Base-by-base conservation (phyloP, 2,797 vertebrate species). In the Cuculus canorus region DNA sequence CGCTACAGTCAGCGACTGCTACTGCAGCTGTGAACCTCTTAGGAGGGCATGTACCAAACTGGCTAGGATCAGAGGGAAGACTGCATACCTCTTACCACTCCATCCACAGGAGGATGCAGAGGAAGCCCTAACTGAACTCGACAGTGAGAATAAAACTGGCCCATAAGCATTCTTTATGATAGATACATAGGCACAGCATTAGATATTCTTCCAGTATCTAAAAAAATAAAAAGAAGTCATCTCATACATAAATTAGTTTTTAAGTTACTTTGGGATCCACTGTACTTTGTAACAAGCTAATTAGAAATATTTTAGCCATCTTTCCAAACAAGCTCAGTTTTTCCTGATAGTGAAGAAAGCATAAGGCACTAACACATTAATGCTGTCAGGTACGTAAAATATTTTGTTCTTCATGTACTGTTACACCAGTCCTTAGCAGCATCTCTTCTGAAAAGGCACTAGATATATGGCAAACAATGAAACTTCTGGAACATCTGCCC, bases 301-400 rank as follows among this genome's bases (percentile, higher is more conserved):
- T 50, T 60, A 85, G 65, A 83, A 93, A 83, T 22, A 77, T 69
- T 90, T 72, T 28, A 43, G 19, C 45, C 56, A 63, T 17, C 81
- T 50, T 82, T 73, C 63, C 68, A 82, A 72, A 54, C 52, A 92
- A 90, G 88, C 48, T 87, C 72, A 61, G 76, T 16, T 88, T 81
- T 90, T 71, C 63, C 84, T 88, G 52, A 64, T 11, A 72, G 33
- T 4, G 33, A 94, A 52, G 83, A 64, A 79, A 78, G 89, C 17
- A 53, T 61, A 97, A 98, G 98, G 98, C 98, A 97, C 98, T 94
- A 85, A 89, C 72, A 88, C 27, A 50, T 64, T 63, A 76, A 82
- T 54, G 92, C 56, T 92, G 96, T 88, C 92, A 96, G 96, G 91
- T 97, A 94, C 65, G 81, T 93, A 39, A 71, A 91, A 88, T 6